Conservation (phyloP, 2,888 invertebrate species). For the Drosophila multiciliata region DNA sequence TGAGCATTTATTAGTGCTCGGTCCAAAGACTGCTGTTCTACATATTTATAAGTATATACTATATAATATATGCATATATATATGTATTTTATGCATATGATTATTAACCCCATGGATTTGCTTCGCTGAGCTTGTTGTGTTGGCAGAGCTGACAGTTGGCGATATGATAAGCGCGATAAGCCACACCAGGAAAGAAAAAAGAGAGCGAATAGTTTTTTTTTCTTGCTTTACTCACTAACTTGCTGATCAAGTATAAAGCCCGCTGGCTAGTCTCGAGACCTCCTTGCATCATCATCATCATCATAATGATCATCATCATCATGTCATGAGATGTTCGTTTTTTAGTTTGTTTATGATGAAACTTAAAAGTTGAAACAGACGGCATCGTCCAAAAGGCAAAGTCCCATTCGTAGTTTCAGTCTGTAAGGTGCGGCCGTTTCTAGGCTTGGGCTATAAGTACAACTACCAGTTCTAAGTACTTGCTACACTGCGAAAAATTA, state of each 20-base stretch:
- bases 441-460: constrained; percentile 31
- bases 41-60: constrained; percentile 5
- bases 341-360: constrained; percentile 45
- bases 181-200: constrained; percentile 20
- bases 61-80: constrained; percentile 8
- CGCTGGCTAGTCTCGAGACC: constrained; percentile 66
- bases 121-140: constrained; percentile 52
- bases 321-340: constrained; percentile 72
- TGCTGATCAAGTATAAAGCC: constrained; percentile 28
- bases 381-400: constrained; percentile 10
- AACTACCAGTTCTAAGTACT: constrained; percentile 41
- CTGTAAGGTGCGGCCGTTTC: constrained; percentile 44
- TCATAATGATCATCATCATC: constrained; percentile 3
- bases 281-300: constrained; percentile 45
- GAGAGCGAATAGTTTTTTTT: background rate
- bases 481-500: background rate
- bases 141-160: constrained; percentile 66
- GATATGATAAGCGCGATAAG: constrained; percentile 79
- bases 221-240: background rate
- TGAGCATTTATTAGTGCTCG: background rate
- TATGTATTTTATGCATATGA: constrained; percentile 31
- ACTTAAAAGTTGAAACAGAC: constrained; percentile 37
- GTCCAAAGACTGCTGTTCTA: constrained; percentile 23
- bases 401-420: constrained; percentile 5
- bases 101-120: constrained; percentile 54